Evolutionary conservation across 2,113 vertebrate genomes (phyloP).

Genomic region (Sinosuthora webbiana): DNA sequence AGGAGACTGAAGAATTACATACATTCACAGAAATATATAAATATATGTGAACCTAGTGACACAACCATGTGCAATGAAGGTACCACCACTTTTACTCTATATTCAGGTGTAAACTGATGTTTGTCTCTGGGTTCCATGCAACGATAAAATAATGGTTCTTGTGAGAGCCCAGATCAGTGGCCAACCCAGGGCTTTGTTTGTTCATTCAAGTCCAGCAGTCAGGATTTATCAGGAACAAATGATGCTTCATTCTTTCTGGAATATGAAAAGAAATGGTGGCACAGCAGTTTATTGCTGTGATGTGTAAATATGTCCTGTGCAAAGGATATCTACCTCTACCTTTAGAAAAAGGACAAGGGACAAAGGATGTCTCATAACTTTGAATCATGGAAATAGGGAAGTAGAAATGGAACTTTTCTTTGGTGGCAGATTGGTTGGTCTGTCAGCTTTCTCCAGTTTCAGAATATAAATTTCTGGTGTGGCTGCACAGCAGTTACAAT

Average conservation of each 20-base stretch:
- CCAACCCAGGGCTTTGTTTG: fast-evolving
- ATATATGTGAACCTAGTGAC: neutral
- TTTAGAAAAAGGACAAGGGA: neutral
- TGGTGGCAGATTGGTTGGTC: neutral
- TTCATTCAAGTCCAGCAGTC: neutral
- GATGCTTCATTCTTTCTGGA: neutral
- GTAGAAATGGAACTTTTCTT: neutral
- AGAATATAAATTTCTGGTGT: neutral
- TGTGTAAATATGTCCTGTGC: neutral
- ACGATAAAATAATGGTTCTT: neutral
- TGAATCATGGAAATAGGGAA: neutral
- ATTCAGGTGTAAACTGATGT: neutral
- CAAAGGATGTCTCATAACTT: neutral
- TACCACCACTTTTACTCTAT: neutral
- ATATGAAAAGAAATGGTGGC: neutral
- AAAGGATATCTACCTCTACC: neutral
- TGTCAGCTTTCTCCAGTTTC: neutral
- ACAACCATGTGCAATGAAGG: neutral
- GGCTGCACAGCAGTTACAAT: neutral
- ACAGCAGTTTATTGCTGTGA: neutral
- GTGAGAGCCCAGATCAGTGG: neutral
- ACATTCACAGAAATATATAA: neutral
- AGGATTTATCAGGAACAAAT: neutral
- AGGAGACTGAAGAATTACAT: neutral
- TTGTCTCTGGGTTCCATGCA: neutral